Conservation (phyloP, 2,113 vertebrate genomes). For the Phyllostomus hastatus region DNA sequence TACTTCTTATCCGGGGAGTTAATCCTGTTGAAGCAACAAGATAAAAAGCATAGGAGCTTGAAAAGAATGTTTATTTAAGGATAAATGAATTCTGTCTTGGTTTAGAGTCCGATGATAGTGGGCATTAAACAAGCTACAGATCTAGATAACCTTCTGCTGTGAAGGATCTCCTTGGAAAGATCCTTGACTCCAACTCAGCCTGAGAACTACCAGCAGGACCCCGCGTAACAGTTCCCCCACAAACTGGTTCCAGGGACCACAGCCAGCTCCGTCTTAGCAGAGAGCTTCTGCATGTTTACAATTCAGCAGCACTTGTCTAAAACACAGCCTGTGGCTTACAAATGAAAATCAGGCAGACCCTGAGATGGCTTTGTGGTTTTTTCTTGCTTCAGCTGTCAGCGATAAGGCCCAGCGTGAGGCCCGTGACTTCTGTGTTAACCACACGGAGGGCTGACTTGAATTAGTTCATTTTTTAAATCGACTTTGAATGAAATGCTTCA, state of each 20-base stretch:
- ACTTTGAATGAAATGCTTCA: background rate
- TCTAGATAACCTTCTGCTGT: background rate
- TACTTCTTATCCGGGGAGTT: conserved; percentile 14
- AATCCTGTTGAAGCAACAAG: background rate
- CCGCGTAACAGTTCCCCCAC: background rate
- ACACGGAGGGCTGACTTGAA: background rate
- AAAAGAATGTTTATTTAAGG: background rate
- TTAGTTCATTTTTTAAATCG: background rate
- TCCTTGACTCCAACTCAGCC: background rate
- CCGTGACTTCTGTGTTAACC: background rate
- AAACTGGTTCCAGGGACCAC: background rate
- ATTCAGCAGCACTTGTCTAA: background rate
- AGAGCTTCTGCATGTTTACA: background rate
- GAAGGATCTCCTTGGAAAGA: background rate
- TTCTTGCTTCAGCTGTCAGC: background rate
- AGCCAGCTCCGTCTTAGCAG: background rate
- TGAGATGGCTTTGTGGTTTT: background rate
- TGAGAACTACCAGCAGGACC: background rate
- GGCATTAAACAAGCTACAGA: background rate
- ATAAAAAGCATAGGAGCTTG: background rate
- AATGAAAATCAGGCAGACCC: background rate
- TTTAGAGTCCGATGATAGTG: background rate
- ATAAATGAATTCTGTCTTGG: background rate
- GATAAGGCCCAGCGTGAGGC: background rate
- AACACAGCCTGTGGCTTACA: background rate